These are phyloP conservation scores for Gallinago undulata DNA, from an alignment of 2,113 vertebrate genomes.

Conservation along the genomic window DNA sequence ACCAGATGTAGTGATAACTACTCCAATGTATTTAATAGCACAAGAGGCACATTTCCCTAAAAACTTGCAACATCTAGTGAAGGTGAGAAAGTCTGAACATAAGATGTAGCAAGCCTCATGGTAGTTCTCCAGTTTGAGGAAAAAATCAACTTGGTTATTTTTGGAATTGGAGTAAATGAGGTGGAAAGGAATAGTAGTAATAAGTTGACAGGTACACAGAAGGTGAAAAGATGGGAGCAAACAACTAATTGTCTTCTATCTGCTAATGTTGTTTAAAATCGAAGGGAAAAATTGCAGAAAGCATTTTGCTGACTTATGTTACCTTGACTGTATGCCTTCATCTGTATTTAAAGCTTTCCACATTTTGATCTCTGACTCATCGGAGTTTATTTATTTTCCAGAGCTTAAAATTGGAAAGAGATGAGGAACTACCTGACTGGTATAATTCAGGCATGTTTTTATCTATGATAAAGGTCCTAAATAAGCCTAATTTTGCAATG, in stretches of 20 bases:
- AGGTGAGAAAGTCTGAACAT: background rate
- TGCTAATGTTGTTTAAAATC: background rate
- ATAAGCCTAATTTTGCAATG: background rate
- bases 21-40: background rate
- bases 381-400: background rate
- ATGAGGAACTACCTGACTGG: background rate
- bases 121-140: background rate
- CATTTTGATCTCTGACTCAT: background rate
- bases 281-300: background rate
- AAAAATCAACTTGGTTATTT: background rate
- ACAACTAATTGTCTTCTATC: background rate
- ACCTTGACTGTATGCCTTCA: background rate
- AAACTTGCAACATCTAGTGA: background rate
- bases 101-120: background rate
- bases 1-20: background rate
- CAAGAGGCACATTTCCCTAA: background rate
- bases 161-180: slow-evolving; percentile 1
- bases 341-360: background rate
- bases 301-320: background rate
- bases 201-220: background rate
- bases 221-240: slow-evolving; percentile 3
- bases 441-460: background rate
- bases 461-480: background rate
- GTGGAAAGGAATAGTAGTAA: background rate
- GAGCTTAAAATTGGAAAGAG: background rate